phyloP scores from a whole-genome alignment of 2,113 vertebrate species.

The Lates calcarifer region DNA sequence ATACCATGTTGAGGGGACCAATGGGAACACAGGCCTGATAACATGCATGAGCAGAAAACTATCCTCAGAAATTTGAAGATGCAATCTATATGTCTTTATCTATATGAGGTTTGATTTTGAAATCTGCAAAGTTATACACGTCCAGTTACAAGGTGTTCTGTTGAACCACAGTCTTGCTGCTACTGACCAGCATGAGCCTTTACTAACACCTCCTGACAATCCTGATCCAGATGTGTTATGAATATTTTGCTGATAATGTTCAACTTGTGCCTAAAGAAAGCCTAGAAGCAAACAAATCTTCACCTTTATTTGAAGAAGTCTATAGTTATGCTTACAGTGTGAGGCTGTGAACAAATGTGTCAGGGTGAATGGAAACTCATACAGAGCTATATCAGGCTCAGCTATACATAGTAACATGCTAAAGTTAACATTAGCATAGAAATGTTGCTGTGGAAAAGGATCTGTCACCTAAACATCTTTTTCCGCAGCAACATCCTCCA shows the following conservation, averaged over 20 bases:
- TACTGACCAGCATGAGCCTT: neutral
- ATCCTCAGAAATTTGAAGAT: conserved; percentile 7
- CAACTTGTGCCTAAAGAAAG: neutral
- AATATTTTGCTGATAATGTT: neutral
- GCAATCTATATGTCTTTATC: neutral
- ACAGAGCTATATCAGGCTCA: neutral
- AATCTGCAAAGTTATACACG: neutral
- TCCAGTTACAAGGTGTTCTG: neutral
- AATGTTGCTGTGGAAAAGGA: neutral
- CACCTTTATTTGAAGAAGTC: neutral
- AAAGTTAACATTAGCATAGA: neutral
- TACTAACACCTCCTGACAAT: neutral
- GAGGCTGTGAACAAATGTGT: neutral
- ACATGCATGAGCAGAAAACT: conserved; percentile 18
- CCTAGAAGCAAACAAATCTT: neutral
- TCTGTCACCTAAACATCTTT: neutral
- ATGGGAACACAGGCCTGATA: conserved; percentile 18
- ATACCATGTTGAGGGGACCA: conserved; percentile 54
- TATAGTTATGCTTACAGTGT: neutral
- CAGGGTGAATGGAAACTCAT: neutral
- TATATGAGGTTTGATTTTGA: neutral
- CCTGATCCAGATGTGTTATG: neutral
- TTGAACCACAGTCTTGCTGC: neutral
- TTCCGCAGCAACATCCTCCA: neutral
- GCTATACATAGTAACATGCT: too few species aligned